A percentile compares a stretch with the other conserved stretches of the same genome.
These are phyloP conservation scores for Silurus aristotelis DNA, from an alignment of 2,797 vertebrate genomes.

Conservation along the genomic window DNA sequence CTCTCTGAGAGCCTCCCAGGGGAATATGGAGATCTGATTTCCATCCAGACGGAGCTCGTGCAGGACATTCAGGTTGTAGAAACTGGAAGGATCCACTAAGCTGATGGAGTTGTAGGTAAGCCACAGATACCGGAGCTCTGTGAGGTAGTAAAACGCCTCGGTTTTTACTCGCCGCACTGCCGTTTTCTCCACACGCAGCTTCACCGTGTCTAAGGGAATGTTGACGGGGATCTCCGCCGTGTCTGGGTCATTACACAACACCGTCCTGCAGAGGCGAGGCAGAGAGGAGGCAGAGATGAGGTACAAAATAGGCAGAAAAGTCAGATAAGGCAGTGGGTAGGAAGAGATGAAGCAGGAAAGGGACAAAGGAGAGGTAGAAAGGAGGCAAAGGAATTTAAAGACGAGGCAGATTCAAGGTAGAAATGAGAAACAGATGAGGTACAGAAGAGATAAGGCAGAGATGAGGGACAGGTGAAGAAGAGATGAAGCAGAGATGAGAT, in stretches of 20 bases:
- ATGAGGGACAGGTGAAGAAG: too few relatives aligned
- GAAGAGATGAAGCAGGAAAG: too few relatives aligned
- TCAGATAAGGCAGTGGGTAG: too few relatives aligned
- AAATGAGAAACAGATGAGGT: too few relatives aligned
- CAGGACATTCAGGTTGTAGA: constrained; percentile 93
- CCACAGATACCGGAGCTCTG: constrained; percentile 90
- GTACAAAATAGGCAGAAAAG: too few relatives aligned
- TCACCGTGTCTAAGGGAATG: constrained; percentile 87
- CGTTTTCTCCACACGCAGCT: constrained; percentile 94
- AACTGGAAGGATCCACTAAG: constrained; percentile 83
- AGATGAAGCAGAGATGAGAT: too few relatives aligned
- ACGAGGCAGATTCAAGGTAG: too few relatives aligned
- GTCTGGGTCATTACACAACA: constrained; percentile 93
- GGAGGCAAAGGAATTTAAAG: too few relatives aligned
- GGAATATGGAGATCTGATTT: constrained; percentile 86
- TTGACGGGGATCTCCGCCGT: constrained; percentile 91
- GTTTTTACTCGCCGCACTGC: constrained; percentile 81
- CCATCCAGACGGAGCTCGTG: constrained; percentile 92
- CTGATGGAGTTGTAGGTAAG: constrained; percentile 88
- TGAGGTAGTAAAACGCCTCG: constrained; percentile 95
- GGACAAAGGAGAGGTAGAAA: too few relatives aligned
- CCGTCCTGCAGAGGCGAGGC: constrained; percentile 72
- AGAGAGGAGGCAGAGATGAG: neutral
- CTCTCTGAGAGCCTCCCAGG: constrained; percentile 90
- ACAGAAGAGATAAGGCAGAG: too few relatives aligned